Conservation (phyloP, 2,888 invertebrate genomes). For the Folsomia manolachei region DNA sequence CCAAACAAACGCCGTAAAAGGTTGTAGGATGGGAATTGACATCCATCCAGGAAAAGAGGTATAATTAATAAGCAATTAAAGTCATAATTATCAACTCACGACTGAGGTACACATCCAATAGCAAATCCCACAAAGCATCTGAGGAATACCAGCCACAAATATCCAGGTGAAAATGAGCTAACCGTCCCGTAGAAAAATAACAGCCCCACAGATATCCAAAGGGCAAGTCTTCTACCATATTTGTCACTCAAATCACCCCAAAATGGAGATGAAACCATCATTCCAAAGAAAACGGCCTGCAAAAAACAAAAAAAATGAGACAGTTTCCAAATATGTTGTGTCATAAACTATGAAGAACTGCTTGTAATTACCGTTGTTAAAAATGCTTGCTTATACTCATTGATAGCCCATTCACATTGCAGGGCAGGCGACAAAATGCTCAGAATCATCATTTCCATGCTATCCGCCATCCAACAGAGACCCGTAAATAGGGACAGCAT, state of each 20-base stretch:
- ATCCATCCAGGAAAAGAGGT: too few species aligned
- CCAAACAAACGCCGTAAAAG: too few species aligned
- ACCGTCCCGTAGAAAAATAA: constrained; percentile 87
- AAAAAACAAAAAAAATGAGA: too few species aligned
- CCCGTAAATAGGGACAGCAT: constrained; percentile 80
- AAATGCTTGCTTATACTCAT: constrained; percentile 82
- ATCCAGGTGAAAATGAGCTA: constrained; percentile 86
- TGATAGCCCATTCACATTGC: constrained; percentile 91
- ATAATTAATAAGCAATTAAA: neutral
- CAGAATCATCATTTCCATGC: constrained; percentile 97
- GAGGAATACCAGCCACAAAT: constrained; percentile 84
- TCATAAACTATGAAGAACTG: neutral
- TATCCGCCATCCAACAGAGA: constrained; percentile 93
- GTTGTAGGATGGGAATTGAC: too few species aligned
- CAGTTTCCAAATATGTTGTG: too few species aligned
- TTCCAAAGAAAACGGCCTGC: constrained; percentile 81
- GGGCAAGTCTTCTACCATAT: constrained; percentile 76
- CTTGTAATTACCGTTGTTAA: constrained; percentile 72
- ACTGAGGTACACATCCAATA: constrained; percentile 94
- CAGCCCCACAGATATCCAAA: constrained; percentile 83
- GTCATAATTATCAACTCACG: constrained; percentile 65
- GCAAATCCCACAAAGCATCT: constrained; percentile 92
- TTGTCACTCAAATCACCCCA: constrained; percentile 94
- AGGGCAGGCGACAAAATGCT: constrained; percentile 89
- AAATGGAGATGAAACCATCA: constrained; percentile 95